Conservation (phyloP, 2,888 invertebrate genomes). For the Sepioteuthis lessoniana region DNA sequence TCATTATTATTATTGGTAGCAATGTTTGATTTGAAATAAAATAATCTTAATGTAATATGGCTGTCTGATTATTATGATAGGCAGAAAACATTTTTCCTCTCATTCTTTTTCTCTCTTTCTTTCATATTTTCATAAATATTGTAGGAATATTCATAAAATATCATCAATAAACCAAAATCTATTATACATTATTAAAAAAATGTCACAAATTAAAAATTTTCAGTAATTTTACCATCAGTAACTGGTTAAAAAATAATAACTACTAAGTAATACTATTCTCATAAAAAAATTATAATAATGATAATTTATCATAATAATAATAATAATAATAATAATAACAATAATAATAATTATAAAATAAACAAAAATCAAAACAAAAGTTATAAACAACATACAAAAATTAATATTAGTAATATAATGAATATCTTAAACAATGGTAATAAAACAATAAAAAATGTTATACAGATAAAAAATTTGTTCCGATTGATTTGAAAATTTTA, state of each 20-base stretch:
- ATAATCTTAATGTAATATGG: too few relatives aligned
- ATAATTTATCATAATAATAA: background rate
- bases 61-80: background rate
- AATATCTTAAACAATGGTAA: background rate
- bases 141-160: background rate
- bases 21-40: background rate
- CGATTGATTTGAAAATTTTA: background rate
- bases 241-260: background rate
- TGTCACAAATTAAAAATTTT: background rate
- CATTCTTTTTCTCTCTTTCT: background rate
- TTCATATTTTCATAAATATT: background rate
- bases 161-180: background rate
- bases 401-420: background rate
- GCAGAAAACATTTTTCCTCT: background rate
- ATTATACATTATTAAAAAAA: background rate
- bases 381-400: constrained; percentile 4
- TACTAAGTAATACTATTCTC: background rate
- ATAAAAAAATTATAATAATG: background rate
- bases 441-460: background rate
- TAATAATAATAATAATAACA: too few relatives aligned
- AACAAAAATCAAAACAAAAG: too few relatives aligned
- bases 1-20: too few relatives aligned
- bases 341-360: too few relatives aligned
- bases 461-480: background rate
- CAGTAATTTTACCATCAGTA: background rate